phyloP scores from a whole-genome alignment of 2,113 vertebrate species.

The Odontophorus gujanensis region DNA sequence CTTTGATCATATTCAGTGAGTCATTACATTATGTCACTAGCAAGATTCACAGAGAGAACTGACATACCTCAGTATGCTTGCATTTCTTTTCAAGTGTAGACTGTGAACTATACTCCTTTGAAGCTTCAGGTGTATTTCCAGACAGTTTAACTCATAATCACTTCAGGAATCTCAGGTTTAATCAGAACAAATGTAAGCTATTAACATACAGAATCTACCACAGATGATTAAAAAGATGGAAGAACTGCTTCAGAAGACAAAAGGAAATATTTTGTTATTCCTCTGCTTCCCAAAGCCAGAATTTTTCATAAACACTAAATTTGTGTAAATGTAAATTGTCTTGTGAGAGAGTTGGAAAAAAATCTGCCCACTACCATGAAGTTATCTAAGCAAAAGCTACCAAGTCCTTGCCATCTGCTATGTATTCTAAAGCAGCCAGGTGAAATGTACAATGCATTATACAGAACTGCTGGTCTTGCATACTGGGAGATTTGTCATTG shows the following conservation, averaged over 20 bases:
- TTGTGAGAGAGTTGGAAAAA: not conserved
- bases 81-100: not conserved
- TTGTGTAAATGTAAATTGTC: not conserved
- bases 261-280: not conserved
- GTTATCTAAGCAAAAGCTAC: not conserved
- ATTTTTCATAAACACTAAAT: not conserved
- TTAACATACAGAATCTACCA: not conserved
- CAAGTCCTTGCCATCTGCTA: not conserved
- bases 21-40: not conserved
- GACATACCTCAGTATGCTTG: not conserved
- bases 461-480: not conserved
- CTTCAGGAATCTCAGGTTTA: not conserved
- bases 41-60: not conserved
- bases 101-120: not conserved
- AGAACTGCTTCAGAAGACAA: not conserved
- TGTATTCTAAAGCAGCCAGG: not conserved
- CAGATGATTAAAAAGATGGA: not conserved
- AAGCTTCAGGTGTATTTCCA: not conserved
- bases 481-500: conserved; percentile 31
- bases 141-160: not conserved
- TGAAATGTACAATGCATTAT: conserved; percentile 1
- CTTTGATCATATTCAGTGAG: not conserved
- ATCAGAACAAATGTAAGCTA: not conserved
- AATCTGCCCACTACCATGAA: not conserved
- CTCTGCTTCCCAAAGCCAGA: not conserved